phyloP scores from a whole-genome alignment of 2,888 invertebrate genomes.

The Lobophora halterata region DNA sequence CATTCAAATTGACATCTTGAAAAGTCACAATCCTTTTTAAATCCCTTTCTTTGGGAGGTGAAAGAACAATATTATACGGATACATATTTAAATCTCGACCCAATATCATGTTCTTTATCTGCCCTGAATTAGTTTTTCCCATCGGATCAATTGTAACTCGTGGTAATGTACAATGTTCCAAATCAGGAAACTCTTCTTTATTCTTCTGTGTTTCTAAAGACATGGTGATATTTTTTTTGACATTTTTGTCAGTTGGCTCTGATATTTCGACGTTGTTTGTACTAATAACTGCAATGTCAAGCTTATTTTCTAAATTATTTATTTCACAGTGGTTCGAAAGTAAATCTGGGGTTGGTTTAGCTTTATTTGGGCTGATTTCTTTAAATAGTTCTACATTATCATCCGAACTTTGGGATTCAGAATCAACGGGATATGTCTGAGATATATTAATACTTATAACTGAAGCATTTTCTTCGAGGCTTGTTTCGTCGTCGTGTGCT shows the following conservation, averaged over 20 bases:
- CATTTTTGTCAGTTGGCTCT: background rate
- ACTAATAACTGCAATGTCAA: conserved; percentile 15
- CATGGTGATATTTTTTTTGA: conserved; percentile 13
- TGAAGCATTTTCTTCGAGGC: conserved; percentile 55
- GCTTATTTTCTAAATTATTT: conserved; percentile 23
- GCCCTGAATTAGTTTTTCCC: conserved; percentile 38
- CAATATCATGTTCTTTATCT: conserved; percentile 65
- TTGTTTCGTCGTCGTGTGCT: conserved; percentile 29
- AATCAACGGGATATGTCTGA: conserved; percentile 70
- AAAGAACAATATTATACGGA: conserved; percentile 69
- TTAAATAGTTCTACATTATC: conserved; percentile 61
- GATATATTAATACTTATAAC: conserved; percentile 82
- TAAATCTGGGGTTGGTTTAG: conserved; percentile 77
- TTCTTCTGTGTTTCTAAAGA: conserved; percentile 22
- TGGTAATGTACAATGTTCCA: conserved; percentile 54
- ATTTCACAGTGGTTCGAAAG: conserved; percentile 73
- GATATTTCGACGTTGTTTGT: conserved; percentile 6
- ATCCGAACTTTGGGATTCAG: conserved; percentile 71
- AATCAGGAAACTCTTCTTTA: conserved; percentile 58
- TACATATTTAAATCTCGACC: conserved; percentile 60
- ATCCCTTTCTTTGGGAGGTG: conserved; percentile 59
- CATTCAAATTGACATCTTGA: conserved; percentile 38
- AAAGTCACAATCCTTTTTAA: conserved; percentile 59
- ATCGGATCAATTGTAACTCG: conserved; percentile 46
- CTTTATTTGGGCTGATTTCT: conserved; percentile 21